Evolutionary conservation across 92 coral and sea anemone genomes (phyloP), one percentile per base, ranked within the genome.

Genomic region (Epizoanthus fatuus): DNA sequence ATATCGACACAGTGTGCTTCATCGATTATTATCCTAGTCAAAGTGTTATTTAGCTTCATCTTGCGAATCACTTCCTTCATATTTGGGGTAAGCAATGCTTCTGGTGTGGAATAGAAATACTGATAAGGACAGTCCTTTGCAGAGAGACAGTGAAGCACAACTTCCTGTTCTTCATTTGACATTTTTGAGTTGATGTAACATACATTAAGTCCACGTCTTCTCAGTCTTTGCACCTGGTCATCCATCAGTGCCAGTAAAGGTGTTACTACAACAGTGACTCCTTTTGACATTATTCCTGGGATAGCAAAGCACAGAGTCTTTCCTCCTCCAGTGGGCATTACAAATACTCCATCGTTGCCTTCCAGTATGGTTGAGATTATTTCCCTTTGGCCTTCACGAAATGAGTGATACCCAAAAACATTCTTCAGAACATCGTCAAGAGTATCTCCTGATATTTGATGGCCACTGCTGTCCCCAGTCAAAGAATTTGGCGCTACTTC

Each of bases 1-100:
- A 85, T 87, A 55, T 87, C 81, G 29, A 87, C 69, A 57, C 86
- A 87, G 40, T 86, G 90, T 12, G 86, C 90, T 42, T 86, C 90
- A 29, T 29, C 35, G 29, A 60, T 70, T 14, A 84, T 58, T 15
- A 59, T 38, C n/a, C 63, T 71, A 71, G 55, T 6, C 59, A 54
- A 54, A 11, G 59, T 54, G 59, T 54, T 54, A 7, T 54, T 54
- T 54, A 54, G 59, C 59, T 54, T 54, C 59, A 54, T 54, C 59
- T 54, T 54, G 13, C 16, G 14, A 54, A 54, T 54, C 15, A 54
- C 12, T 54, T 29, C 59, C 59, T 54, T 54, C 59, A 54, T 12
- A 54, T 54, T 54, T 54, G 59, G 14, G 59, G 13, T 54, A 54
- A 54, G 59, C 59, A 54, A 7, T 12, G 59, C 59, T 54, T 65